Evolutionary conservation across 2,888 invertebrate genomes (phyloP), one percentile per base, ranked within the genome.

Genomic region (Drosophila buzzatii): DNA sequence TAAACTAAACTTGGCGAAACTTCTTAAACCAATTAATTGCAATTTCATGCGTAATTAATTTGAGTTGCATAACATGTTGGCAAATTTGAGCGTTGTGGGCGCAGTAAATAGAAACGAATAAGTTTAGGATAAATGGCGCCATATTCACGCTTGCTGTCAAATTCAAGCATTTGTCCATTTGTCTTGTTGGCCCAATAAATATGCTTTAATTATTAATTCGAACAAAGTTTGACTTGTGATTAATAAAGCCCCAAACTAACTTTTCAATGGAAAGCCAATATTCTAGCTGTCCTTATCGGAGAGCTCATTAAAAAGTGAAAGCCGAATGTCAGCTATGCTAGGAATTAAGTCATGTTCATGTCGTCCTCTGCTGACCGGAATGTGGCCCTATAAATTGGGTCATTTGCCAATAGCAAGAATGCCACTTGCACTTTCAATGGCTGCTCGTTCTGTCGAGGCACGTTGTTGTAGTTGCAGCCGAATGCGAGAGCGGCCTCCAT

Each of bases 31-130:
- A 85, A 85, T 85, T 85, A 85, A 90, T 90, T 89, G 78, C 89
- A 85, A 85, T 90, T 85, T 85, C 81, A 85, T 86, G 90, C 87
- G 89, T 89, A 85, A 85, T 85, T 85, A 85, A 85, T 85, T 85
- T 90, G 72, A 90, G 90, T 90, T 81, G 81, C 85, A 89, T 84
- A 90, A 89, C 73, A 87, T 85, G 90, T 71, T 72, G 67, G 51
- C 39, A 55, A 81, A 23, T 56, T 63, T 49, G 44, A 33, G 45
- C 33, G 55, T 44, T 61, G 8, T 10, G 20, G 16, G 16, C 44
- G 27, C 51, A 57, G 45, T 55, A 49, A 64, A 81, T 55, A 51
- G 33, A 60, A 58, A 60, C 41, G 51, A 20, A 62, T 23, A 53
- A 75, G 42, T 66, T 60, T 6, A 16, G 27, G 49, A 73, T 49